phyloP scores from a whole-genome alignment of 2,888 invertebrate species.

The Malachius bipustulatus region DNA sequence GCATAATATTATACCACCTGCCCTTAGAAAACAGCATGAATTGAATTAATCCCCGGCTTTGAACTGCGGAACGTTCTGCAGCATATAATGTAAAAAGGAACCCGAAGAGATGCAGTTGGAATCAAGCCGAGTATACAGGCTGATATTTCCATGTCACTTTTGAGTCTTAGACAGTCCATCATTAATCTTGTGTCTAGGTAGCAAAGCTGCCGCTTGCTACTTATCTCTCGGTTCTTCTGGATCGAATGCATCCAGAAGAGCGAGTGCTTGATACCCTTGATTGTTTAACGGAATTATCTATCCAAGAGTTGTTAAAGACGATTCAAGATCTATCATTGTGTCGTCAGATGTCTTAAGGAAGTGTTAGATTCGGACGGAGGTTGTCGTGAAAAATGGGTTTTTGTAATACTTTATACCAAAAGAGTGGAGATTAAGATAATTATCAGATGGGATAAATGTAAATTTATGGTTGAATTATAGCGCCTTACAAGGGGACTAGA shows the following conservation, averaged over 20 bases:
- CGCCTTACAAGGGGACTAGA: too few relatives aligned
- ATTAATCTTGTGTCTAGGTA: slow-evolving; percentile 35
- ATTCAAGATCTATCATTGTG: too few relatives aligned
- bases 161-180: slow-evolving; percentile 38
- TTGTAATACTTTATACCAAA: too few relatives aligned
- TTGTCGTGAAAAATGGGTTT: too few relatives aligned
- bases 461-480: too few relatives aligned
- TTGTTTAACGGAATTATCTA: slow-evolving; percentile 27
- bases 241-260: slow-evolving; percentile 27
- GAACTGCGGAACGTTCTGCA: neutral
- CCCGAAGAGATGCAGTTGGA: neutral
- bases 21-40: slow-evolving; percentile 2
- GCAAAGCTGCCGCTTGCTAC: slow-evolving; percentile 27
- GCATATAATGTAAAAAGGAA: too few relatives aligned
- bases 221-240: slow-evolving; percentile 26
- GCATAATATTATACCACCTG: too few relatives aligned
- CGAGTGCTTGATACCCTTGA: slow-evolving; percentile 32
- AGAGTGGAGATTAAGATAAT: too few relatives aligned
- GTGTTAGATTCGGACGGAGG: too few relatives aligned
- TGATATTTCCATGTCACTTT: slow-evolving; percentile 41
- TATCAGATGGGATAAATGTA: too few relatives aligned
- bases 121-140: slow-evolving; percentile 15
- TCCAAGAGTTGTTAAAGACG: neutral
- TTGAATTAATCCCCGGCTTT: neutral
- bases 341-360: too few relatives aligned